Percentiles rank a stretch among this genome's conserved stretches.
Conservation (phyloP, 2,888 invertebrate species). For the Phyllotreta cruciferae region DNA sequence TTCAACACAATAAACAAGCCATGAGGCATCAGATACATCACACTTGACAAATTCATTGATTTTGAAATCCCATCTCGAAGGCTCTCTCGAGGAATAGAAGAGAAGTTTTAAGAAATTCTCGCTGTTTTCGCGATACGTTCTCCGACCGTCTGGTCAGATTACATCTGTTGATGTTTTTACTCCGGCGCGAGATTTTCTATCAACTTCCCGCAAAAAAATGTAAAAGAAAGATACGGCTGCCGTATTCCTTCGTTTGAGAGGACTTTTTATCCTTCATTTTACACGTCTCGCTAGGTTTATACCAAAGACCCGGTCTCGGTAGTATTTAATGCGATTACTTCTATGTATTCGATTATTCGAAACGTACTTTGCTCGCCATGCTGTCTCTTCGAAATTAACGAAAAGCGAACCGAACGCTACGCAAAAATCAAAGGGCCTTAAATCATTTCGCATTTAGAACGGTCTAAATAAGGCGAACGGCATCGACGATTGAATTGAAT, state of each 20-base stretch:
- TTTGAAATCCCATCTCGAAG: slow-evolving; percentile 28
- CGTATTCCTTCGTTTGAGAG: too few relatives aligned
- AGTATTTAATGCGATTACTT: too few relatives aligned
- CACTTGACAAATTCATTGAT: slow-evolving; percentile 33
- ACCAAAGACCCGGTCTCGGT: too few relatives aligned
- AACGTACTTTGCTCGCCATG: too few relatives aligned
- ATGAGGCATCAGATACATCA: slow-evolving; percentile 23
- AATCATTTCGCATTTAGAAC: slow-evolving; percentile 5
- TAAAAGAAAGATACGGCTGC: neutral
- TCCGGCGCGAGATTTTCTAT: slow-evolving; percentile 9
- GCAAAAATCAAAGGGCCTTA: too few relatives aligned
- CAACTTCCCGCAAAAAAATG: neutral
- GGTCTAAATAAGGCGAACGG: slow-evolving; percentile 4
- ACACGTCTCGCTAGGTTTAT: too few relatives aligned
- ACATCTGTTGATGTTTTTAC: slow-evolving; percentile 4
- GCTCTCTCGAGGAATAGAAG: slow-evolving; percentile 15
- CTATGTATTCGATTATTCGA: too few relatives aligned
- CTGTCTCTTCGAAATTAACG: too few relatives aligned
- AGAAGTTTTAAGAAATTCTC: slow-evolving; percentile 21
- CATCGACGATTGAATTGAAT: slow-evolving; percentile 15
- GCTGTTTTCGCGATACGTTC: slow-evolving; percentile 16
- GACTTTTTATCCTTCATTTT: too few relatives aligned
- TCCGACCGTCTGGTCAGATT: slow-evolving; percentile 13
- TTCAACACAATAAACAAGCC: slow-evolving; percentile 20
- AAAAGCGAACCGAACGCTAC: too few relatives aligned